Conservation (phyloP, 2,888 invertebrate genomes). For the Acheta domesticus region DNA sequence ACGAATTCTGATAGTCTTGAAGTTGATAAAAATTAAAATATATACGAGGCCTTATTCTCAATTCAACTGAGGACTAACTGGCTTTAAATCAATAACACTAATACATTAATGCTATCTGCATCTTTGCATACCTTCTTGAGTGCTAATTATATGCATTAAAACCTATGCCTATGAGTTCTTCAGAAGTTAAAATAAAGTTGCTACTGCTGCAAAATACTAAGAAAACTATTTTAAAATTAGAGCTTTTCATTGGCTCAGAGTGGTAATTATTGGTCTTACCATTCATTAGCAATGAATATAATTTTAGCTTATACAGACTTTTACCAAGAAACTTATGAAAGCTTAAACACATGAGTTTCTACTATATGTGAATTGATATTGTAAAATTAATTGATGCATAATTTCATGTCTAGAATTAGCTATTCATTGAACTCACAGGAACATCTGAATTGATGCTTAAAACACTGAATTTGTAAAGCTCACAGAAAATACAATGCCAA, state of each 20-base stretch:
- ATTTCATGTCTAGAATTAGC: not conserved
- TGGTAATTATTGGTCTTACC: not conserved
- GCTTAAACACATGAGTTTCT: conserved; percentile 1
- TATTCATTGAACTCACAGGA: not conserved
- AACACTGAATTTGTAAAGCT: not conserved
- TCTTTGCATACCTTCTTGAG: not conserved
- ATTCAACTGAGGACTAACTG: not conserved
- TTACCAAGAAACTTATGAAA: conserved; percentile 18
- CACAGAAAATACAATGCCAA: conserved; percentile 1
- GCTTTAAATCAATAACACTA: conserved; percentile 2
- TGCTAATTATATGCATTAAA: conserved; percentile 18
- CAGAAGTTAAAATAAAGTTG: not conserved
- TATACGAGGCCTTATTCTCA: not conserved
- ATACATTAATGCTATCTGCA: conserved; percentile 2
- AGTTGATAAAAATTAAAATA: not conserved
- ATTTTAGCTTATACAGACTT: not conserved
- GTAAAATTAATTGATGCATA: not conserved
- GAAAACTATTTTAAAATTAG: conserved; percentile 9
- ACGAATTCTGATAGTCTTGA: conserved; percentile 5
- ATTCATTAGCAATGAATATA: conserved; percentile 1
- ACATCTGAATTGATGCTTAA: conserved; percentile 9
- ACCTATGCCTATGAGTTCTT: conserved; percentile 18
- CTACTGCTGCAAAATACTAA: not conserved
- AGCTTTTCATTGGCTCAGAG: not conserved
- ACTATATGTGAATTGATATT: not conserved